phyloP scores from a whole-genome alignment of 2,888 invertebrate genomes.

The Lymantria monacha region DNA sequence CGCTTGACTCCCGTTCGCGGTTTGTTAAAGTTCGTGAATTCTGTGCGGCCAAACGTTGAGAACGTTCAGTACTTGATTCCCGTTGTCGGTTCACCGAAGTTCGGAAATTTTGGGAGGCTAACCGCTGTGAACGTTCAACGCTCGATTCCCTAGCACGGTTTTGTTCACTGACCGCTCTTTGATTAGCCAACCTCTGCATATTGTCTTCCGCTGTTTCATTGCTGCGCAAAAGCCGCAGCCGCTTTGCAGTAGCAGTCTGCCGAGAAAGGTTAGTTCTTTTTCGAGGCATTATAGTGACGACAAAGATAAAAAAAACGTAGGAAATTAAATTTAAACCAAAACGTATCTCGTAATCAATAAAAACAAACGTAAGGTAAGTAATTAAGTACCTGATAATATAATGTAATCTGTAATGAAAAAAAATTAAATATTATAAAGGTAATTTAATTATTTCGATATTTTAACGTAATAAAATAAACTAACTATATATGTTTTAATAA shows the following conservation, averaged over 20 bases:
- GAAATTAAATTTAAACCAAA: not conserved
- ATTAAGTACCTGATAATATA: conserved; percentile 10
- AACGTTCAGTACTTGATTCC: no score
- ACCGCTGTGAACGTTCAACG: no score
- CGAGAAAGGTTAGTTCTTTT: conserved; percentile 23
- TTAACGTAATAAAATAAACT: no score
- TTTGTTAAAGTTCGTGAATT: no score
- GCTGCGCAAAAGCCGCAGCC: conserved; percentile 19
- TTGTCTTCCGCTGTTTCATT: conserved; percentile 17
- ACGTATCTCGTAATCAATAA: conserved; percentile 4
- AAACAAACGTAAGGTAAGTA: conserved; percentile 6
- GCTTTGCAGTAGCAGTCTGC: conserved; percentile 18
- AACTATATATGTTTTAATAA: no score
- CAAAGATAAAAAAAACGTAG: not conserved
- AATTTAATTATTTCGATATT: no score
- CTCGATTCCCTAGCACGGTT: conserved; percentile 13
- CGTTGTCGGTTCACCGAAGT: no score
- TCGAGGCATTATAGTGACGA: conserved; percentile 12
- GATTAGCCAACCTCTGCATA: conserved; percentile 19
- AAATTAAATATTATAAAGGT: no score
- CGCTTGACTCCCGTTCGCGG: no score
- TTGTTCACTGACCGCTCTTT: conserved; percentile 17
- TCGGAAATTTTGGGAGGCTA: no score
- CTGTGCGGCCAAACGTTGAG: no score
- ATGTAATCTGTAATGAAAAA: no score